Conservation (phyloP, 64 coral and sea anemone species). For the Dendronephthya gigantea region DNA sequence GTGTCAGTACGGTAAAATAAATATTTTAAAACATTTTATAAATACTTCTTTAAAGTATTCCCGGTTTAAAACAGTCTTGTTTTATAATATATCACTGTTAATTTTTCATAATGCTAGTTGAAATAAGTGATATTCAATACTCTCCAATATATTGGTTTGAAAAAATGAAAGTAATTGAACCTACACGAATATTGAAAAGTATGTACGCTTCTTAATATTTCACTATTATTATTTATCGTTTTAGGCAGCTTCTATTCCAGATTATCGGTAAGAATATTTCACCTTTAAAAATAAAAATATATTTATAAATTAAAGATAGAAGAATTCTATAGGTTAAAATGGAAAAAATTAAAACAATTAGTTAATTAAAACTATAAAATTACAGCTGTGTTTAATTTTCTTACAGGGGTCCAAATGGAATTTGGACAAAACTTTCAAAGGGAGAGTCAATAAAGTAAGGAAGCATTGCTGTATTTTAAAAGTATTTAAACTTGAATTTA, state of each 20-base stretch:
- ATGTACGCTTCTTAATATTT: neutral
- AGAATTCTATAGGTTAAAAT: neutral
- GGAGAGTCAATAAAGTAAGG: conserved; percentile 84
- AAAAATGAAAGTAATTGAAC: too few relatives aligned
- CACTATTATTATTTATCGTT: conserved; percentile 21
- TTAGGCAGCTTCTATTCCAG: conserved; percentile 89
- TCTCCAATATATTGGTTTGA: too few relatives aligned
- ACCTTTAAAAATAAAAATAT: neutral
- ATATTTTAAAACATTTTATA: neutral
- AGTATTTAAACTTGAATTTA: neutral
- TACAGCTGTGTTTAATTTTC: too few relatives aligned
- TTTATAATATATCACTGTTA: too few relatives aligned
- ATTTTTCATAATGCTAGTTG: too few relatives aligned
- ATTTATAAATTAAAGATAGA: neutral
- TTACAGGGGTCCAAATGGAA: conserved; percentile 74
- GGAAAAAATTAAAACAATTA: neutral
- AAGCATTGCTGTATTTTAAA: neutral
- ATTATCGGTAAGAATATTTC: conserved; percentile 62
- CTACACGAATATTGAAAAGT: too few relatives aligned
- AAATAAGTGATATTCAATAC: too few relatives aligned
- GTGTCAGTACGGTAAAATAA: conserved; percentile 77
- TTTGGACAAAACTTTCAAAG: conserved; percentile 83
- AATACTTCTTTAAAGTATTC: neutral
- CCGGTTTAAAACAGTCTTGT: too few relatives aligned
- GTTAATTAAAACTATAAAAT: neutral